These are phyloP conservation scores for Liolophura sinensis DNA, from an alignment of 1,140 invertebrate species.

Conservation along the genomic window DNA sequence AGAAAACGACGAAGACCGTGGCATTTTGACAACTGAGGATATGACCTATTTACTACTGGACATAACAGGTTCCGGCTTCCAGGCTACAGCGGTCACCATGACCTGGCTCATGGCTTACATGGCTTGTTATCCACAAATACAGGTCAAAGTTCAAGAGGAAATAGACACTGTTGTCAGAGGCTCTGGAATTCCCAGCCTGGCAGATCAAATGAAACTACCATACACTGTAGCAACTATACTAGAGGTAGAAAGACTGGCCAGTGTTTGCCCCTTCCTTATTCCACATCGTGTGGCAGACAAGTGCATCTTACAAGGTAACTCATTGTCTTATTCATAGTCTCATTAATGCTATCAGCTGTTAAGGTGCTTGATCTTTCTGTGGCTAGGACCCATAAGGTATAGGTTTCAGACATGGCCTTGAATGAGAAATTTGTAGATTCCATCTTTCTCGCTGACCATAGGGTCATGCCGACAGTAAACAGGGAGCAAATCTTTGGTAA, in stretches of 20 bases:
- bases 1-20: constrained; percentile 39
- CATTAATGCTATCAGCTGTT: no score
- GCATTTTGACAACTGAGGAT: constrained; percentile 32
- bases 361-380: no score
- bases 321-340: no score
- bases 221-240: constrained; percentile 52
- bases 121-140: constrained; percentile 73
- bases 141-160: constrained; percentile 59
- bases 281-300: constrained; percentile 30
- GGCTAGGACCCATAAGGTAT: no score
- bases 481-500: no score
- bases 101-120: constrained; percentile 86
- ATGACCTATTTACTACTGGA: constrained; percentile 62
- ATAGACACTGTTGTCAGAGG: constrained; percentile 37
- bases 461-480: no score
- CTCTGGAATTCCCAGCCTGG: constrained; percentile 31
- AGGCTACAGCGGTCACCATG: constrained; percentile 82
- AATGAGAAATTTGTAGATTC: no score
- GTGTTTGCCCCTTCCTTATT: constrained; percentile 40
- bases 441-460: no score
- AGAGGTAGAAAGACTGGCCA: constrained; percentile 50
- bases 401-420: no score
- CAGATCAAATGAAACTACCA: constrained; percentile 43
- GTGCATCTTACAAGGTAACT: constrained; percentile 32
- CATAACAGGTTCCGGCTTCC: constrained; percentile 84